Conservation (phyloP, 2,797 vertebrate genomes). For the Peromyscus aztecus region DNA sequence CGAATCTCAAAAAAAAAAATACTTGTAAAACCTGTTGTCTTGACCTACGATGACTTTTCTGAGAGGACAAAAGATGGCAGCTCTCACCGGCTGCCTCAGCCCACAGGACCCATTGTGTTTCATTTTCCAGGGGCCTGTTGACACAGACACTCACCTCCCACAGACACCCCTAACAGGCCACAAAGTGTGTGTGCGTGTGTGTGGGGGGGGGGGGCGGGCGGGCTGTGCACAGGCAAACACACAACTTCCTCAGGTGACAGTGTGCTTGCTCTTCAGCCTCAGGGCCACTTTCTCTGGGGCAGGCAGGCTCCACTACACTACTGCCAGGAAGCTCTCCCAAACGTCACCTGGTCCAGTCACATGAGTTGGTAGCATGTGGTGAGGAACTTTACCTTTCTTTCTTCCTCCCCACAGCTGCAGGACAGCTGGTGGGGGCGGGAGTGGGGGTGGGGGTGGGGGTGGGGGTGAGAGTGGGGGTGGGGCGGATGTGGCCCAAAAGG, state of each 20-base stretch:
- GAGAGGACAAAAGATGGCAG: neutral
- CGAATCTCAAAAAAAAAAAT: conserved; percentile 54
- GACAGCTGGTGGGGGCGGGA: neutral
- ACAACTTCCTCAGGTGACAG: neutral
- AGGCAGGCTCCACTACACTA: neutral
- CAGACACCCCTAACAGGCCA: neutral
- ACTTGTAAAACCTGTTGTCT: conserved; percentile 2
- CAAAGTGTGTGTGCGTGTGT: neutral
- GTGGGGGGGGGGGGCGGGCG: too few species aligned
- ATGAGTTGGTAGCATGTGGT: neutral
- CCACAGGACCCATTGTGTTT: neutral
- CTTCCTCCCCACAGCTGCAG: conserved; percentile 55
- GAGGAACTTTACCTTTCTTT: conserved; percentile 4
- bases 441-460: neutral
- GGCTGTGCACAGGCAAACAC: too few species aligned
- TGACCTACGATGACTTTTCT: conserved; percentile 33
- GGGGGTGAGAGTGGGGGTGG: neutral
- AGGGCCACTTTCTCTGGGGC: neutral
- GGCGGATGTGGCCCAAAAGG: neutral
- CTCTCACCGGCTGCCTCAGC: neutral
- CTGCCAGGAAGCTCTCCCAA: neutral
- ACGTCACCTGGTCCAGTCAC: neutral
- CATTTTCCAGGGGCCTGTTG: neutral
- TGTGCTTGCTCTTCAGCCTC: too few species aligned
- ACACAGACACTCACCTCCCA: neutral